These are phyloP conservation scores for Mythimna impura DNA, from an alignment of 2,888 invertebrate genomes.

Conservation along the genomic window DNA sequence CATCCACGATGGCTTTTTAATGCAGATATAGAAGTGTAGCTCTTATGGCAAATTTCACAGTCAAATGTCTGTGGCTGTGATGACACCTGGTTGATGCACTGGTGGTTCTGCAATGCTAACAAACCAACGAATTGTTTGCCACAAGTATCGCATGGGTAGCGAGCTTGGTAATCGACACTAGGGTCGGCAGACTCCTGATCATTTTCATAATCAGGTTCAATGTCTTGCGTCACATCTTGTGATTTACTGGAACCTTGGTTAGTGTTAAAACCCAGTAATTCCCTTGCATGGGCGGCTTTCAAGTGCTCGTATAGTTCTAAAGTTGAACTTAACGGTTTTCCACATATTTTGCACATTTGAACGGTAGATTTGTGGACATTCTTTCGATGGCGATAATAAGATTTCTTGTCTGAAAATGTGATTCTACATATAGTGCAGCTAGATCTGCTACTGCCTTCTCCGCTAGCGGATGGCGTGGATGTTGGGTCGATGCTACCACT, in stretches of 20 bases:
- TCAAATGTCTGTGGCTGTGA: slow-evolving; percentile 87
- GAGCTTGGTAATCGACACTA: slow-evolving; percentile 85
- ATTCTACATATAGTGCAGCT: slow-evolving; percentile 91
- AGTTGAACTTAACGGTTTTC: slow-evolving; percentile 91
- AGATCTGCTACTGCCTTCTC: slow-evolving; percentile 81
- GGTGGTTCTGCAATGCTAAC: slow-evolving; percentile 89
- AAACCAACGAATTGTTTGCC: slow-evolving; percentile 89
- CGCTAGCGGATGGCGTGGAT: slow-evolving; percentile 63
- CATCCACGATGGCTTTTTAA: slow-evolving; percentile 92
- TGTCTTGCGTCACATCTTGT: slow-evolving; percentile 77
- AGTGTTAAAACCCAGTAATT: slow-evolving; percentile 87
- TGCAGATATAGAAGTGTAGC: slow-evolving; percentile 92
- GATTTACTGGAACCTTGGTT: slow-evolving; percentile 83
- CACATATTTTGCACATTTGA: slow-evolving; percentile 92
- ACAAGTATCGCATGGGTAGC: slow-evolving; percentile 90
- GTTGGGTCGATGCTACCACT: slow-evolving; percentile 69
- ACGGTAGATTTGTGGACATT: slow-evolving; percentile 88
- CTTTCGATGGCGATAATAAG: slow-evolving; percentile 91
- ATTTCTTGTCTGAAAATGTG: slow-evolving; percentile 91
- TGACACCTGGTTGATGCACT: slow-evolving; percentile 83
- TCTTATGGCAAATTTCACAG: slow-evolving; percentile 92
- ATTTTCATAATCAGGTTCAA: slow-evolving; percentile 82
- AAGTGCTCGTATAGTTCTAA: slow-evolving; percentile 91
- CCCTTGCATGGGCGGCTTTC: slow-evolving; percentile 90
- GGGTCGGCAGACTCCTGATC: slow-evolving; percentile 82